Evolutionary conservation across 2,888 invertebrate genomes (phyloP).

Genomic region (Tinea trinotella): DNA sequence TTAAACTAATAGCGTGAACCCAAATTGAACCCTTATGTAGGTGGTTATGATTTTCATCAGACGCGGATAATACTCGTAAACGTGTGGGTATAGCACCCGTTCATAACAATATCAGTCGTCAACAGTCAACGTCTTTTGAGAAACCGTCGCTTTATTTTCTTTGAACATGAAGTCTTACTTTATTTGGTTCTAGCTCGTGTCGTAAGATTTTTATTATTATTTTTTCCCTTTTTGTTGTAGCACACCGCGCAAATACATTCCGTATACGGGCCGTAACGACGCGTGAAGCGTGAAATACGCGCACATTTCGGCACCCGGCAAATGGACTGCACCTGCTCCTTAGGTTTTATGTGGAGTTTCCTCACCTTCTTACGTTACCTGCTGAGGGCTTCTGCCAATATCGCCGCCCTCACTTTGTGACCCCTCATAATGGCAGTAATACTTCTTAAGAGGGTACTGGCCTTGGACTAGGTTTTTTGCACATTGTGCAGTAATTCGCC

Average conservation of each 20-base stretch:
- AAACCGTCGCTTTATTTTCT: slow-evolving; percentile 30
- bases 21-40: neutral
- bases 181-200: slow-evolving; percentile 34
- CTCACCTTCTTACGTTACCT: slow-evolving; percentile 62
- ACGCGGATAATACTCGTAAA: neutral
- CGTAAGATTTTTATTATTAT: slow-evolving; percentile 64
- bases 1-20: too few species aligned
- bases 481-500: slow-evolving; percentile 27
- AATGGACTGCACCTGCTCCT: slow-evolving; percentile 72
- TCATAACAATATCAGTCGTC: slow-evolving; percentile 12
- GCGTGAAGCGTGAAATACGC: slow-evolving; percentile 65
- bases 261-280: slow-evolving; percentile 53
- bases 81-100: slow-evolving; percentile 3
- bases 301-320: slow-evolving; percentile 60
- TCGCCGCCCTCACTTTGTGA: slow-evolving; percentile 67
- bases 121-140: slow-evolving; percentile 24
- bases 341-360: slow-evolving; percentile 69
- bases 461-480: slow-evolving; percentile 38
- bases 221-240: slow-evolving; percentile 54
- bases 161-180: slow-evolving; percentile 39
- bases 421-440: slow-evolving; percentile 60
- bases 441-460: slow-evolving; percentile 68
- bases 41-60: neutral
- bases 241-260: slow-evolving; percentile 39
- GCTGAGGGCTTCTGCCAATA: slow-evolving; percentile 61